Evolutionary conservation across 2,888 invertebrate species (phyloP).

Genomic region (Poecilobothrus nobilitatus): DNA sequence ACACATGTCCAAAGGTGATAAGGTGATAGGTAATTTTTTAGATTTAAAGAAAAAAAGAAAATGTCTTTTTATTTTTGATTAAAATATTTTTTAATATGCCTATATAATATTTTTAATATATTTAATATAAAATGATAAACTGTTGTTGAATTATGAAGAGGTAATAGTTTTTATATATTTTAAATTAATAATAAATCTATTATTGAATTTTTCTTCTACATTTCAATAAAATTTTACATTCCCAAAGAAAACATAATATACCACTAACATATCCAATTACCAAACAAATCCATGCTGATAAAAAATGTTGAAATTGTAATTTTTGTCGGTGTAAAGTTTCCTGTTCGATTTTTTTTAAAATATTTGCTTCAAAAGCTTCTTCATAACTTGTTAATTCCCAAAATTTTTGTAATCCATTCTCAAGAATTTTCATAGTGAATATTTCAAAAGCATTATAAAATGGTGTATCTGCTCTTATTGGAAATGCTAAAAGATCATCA

Average conservation of each 20-base stretch:
- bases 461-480: constrained; percentile 7
- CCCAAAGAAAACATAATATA: not conserved
- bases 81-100: too few relatives aligned
- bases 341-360: not conserved
- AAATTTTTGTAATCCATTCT: constrained; percentile 8
- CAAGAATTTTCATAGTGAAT: not conserved
- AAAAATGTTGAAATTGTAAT: constrained; percentile 2
- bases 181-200: too few relatives aligned
- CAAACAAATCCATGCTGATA: not conserved
- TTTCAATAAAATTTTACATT: not conserved
- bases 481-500: constrained; percentile 9
- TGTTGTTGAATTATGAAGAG: too few relatives aligned
- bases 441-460: not conserved
- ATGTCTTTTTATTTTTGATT: too few relatives aligned
- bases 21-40: too few relatives aligned
- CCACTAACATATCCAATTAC: not conserved
- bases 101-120: too few relatives aligned
- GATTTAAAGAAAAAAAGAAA: too few relatives aligned
- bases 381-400: not conserved
- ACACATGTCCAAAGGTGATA: too few relatives aligned
- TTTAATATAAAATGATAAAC: too few relatives aligned
- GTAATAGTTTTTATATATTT: too few relatives aligned
- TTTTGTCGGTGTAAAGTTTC: not conserved
- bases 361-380: not conserved
- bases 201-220: not conserved